phyloP scores from a whole-genome alignment of 37 sponge, comb jelly and placozoan species.

The Hormiphora californensis region DNA sequence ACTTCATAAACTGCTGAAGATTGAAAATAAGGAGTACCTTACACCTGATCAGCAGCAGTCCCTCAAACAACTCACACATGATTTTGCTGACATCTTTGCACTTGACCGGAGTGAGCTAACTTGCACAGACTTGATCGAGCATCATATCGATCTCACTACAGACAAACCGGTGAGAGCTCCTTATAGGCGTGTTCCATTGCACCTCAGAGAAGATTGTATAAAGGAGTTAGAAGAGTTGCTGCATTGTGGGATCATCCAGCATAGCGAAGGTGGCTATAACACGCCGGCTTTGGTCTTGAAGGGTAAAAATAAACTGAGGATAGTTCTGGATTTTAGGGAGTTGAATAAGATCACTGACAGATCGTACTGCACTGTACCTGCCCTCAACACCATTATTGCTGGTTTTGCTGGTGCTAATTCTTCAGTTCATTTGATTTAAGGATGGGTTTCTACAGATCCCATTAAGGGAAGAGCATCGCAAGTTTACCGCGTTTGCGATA shows the following conservation, averaged over 20 bases:
- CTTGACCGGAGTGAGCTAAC: constrained; percentile 54
- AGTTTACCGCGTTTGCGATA: constrained; percentile 59
- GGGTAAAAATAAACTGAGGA: constrained; percentile 56
- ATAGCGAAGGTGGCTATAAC: constrained; percentile 66
- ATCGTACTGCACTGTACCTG: constrained; percentile 66
- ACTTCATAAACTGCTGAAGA: neutral
- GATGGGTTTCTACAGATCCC: constrained; percentile 65
- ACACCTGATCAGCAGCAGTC: neutral
- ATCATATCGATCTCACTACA: constrained; percentile 56
- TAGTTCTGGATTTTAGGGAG: constrained; percentile 66
- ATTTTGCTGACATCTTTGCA: neutral
- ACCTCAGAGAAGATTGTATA: constrained; percentile 58
- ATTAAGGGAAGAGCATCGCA: constrained; percentile 46
- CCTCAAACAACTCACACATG: neutral
- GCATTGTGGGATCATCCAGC: constrained; percentile 61
- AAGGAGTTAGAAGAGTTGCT: constrained; percentile 59
- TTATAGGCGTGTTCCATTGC: constrained; percentile 59
- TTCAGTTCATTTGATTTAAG: constrained; percentile 55
- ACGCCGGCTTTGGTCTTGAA: constrained; percentile 68
- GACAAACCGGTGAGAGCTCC: constrained; percentile 45
- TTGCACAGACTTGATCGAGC: constrained; percentile 38
- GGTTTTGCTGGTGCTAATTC: constrained; percentile 58
- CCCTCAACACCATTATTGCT: constrained; percentile 65
- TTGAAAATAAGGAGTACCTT: neutral
- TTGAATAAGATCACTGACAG: constrained; percentile 63